phyloP scores from a whole-genome alignment of 2,797 vertebrate genomes.

The Yasuhikotakia modesta region DNA sequence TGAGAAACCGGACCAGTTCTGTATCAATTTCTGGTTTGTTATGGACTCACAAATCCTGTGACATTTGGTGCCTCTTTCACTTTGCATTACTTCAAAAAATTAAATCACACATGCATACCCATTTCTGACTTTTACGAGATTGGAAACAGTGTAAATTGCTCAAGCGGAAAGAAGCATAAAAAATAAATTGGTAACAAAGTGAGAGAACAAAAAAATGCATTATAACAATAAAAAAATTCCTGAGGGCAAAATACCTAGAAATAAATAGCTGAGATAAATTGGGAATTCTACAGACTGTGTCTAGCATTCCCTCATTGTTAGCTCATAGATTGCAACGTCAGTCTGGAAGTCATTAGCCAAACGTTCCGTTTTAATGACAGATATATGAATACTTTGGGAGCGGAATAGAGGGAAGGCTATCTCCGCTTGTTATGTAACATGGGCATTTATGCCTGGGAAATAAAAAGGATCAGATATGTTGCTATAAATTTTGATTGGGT shows the following conservation, averaged over 20 bases:
- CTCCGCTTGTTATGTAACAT: slow-evolving; percentile 48
- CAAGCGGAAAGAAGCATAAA: slow-evolving; percentile 49
- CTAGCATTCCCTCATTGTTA: slow-evolving; percentile 37
- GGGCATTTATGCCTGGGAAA: slow-evolving; percentile 31
- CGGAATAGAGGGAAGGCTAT: slow-evolving; percentile 43
- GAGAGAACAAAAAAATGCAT: slow-evolving; percentile 43
- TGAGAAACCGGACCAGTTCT: not conserved
- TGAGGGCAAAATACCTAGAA: slow-evolving; percentile 25
- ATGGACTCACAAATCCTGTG: slow-evolving; percentile 21
- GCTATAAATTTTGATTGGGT: slow-evolving; percentile 10
- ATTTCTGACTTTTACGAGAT: slow-evolving; percentile 54
- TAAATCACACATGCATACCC: slow-evolving; percentile 26
- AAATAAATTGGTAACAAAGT: slow-evolving; percentile 51
- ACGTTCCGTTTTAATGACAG: slow-evolving; percentile 43
- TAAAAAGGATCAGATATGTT: slow-evolving; percentile 30
- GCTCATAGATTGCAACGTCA: slow-evolving; percentile 36
- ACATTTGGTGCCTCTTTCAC: slow-evolving; percentile 36
- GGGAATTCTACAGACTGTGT: slow-evolving; percentile 28
- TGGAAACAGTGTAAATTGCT: slow-evolving; percentile 54
- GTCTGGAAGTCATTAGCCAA: slow-evolving; percentile 58
- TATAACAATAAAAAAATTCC: slow-evolving; percentile 41
- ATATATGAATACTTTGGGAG: slow-evolving; percentile 53
- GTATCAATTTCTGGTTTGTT: slow-evolving; percentile 40
- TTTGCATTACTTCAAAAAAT: slow-evolving; percentile 37
- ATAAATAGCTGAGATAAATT: slow-evolving; percentile 35